phyloP scores from a whole-genome alignment of 2,797 vertebrate species.

The Coilia nasus region DNA sequence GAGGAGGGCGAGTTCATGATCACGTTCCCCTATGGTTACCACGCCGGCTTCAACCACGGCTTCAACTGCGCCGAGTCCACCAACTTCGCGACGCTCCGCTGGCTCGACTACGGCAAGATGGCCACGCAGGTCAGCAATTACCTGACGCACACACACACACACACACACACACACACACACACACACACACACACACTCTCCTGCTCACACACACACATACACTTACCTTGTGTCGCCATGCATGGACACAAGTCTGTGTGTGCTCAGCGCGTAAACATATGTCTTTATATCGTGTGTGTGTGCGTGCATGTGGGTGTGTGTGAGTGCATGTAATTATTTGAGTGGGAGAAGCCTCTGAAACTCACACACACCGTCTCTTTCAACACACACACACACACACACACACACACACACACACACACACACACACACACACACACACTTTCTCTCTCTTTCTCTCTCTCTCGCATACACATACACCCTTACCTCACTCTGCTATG shows the following conservation, averaged over 20 bases:
- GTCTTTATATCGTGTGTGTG: not conserved
- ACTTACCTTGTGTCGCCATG: not conserved
- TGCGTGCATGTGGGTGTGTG: too few relatives aligned
- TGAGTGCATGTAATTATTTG: not conserved
- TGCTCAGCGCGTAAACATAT: not conserved
- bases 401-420: too few relatives aligned
- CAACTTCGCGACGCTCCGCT: slow-evolving; percentile 95
- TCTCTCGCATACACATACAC: too few relatives aligned
- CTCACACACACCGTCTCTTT: not conserved
- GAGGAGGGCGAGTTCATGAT: slow-evolving; percentile 98
- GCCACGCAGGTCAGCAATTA: slow-evolving; percentile 83
- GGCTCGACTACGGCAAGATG: slow-evolving; percentile 98
- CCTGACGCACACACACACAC: not conserved
- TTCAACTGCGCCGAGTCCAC: slow-evolving; percentile 99
- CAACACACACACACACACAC: too few relatives aligned
- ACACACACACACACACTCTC: not conserved
- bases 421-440: too few relatives aligned
- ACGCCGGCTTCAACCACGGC: slow-evolving; percentile 96
- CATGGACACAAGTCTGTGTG: not conserved
- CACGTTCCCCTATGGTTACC: slow-evolving; percentile 96
- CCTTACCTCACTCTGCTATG: too few relatives aligned
- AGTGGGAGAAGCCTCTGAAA: not conserved
- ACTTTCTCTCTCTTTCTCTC: too few relatives aligned
- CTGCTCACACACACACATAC: too few relatives aligned
- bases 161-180: not conserved